phyloP scores from a whole-genome alignment of 2,113 vertebrate species.

The Colossoma macropomum region DNA sequence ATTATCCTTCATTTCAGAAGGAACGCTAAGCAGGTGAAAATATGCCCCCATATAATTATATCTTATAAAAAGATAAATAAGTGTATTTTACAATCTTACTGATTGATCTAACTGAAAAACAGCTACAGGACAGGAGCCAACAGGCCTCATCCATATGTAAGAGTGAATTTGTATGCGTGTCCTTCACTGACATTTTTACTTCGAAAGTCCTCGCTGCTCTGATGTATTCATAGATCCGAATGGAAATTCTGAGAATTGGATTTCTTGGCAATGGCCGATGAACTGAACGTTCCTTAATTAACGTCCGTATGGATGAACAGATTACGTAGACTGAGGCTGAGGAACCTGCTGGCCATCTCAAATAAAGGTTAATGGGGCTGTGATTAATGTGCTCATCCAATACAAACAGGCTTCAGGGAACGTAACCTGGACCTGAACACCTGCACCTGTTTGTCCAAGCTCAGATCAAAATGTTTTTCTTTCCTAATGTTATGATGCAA shows the following conservation, averaged over 20 bases:
- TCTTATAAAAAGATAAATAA: too few relatives aligned
- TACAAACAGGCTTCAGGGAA: not conserved
- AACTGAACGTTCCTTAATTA: constrained; percentile 30
- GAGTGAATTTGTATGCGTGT: not conserved
- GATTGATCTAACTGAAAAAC: too few relatives aligned
- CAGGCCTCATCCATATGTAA: too few relatives aligned
- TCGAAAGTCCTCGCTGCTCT: not conserved
- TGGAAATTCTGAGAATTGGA: too few relatives aligned
- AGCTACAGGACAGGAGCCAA: not conserved
- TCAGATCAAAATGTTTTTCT: not conserved
- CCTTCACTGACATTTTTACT: not conserved
- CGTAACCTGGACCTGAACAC: not conserved
- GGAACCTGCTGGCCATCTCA: not conserved
- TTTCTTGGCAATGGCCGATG: not conserved
- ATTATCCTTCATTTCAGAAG: too few relatives aligned
- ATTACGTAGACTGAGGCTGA: not conserved
- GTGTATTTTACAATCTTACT: too few relatives aligned
- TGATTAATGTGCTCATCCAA: not conserved
- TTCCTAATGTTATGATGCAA: not conserved
- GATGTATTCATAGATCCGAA: not conserved
- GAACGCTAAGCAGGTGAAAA: too few relatives aligned
- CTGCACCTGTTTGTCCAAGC: not conserved
- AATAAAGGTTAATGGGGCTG: constrained; percentile 15
- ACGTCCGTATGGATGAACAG: constrained; percentile 9
- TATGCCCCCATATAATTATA: too few relatives aligned